Evolutionary conservation across 2,888 invertebrate genomes (phyloP), one percentile per base, ranked within the genome.

Genomic region (Vesta saturnalis): DNA sequence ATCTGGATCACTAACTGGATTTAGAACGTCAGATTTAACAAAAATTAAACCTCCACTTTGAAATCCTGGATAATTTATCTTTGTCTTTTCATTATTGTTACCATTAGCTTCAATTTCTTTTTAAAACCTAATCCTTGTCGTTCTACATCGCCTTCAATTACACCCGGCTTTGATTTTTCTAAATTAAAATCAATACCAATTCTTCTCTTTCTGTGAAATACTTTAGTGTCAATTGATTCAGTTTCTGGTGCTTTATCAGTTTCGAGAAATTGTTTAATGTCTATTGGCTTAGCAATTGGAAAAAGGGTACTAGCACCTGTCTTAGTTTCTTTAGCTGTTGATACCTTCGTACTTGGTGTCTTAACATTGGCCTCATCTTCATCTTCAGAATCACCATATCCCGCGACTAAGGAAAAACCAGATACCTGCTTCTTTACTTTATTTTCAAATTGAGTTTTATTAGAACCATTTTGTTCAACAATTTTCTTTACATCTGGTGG

Each of bases 341-440:
- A n/a, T 8, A n/a, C 8, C 8, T n/a, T 39, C n/a, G 39, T 14
- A 14, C 1, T 61, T 49, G 30, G 22, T 16, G 49, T 47, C 46
- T 60, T 19, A 47, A 63, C 57, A 35, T 56, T 60, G 1, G 80
- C 81, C 21, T 86, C 84, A 60, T 86, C 86, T 21, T 81, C 83
- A 21, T 87, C 87, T 0, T 86, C 85, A 72, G 87, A 87, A 69
- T 87, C 86, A 1, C 86, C 86, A 69, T 88, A 88, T 16, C 86
- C 86, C n/a, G 87, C 86, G 0, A 88, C 85, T 52, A 88, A 76
- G 0, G 87, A 86, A 72, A 87, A 80, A 0, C 82, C 79, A 12
- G 77, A 72, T 30, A 65, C 55, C 39, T 69, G 68, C 23, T 56
- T 67, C 47, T 69, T 70, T 6, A 61, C 59, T 64, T 68, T 59